Base-by-base conservation (phyloP, 2,113 vertebrate genomes). In the Typhlomys cinereus region DNA sequence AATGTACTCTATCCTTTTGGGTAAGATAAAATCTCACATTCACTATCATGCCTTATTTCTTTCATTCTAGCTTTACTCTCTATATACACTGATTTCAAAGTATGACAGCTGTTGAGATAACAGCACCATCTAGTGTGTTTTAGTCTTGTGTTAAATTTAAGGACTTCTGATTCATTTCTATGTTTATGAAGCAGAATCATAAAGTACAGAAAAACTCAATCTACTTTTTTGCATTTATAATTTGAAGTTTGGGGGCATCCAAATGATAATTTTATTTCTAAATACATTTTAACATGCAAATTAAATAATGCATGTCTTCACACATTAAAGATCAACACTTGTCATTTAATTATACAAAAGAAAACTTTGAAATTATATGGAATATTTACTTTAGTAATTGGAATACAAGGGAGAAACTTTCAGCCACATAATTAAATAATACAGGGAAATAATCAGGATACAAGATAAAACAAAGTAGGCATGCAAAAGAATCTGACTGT, bases 81-180 rank as follows among this genome's bases (percentile, higher is more conserved):
- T 66, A 62, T 57, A 46, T 50, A 54, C 25, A 41, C 7, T 31
- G 34, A 6, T 83, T 92, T 50, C 44, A 66, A 18, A 7, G 7
- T 4, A 34, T 10, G 86, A 3, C 5, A 73, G 96, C 95, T 94
- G 2, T 96, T 96, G 88, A 95, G 95, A 96, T 96, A 96, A 97
- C 85, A 98, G 97, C 97, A 97, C 98, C 98, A 98, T 92, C 98
- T 98, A 98, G 97, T 73, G 98, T 96, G 96, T 84, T 89, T 64
- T 71, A 50, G 50, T 85, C 91, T 85, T 50, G 62, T 23, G 12
- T 54, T 67, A 80, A 85, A 17, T 83, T 85, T 66, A 50, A 71
- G 54, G 48, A 10, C 0, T 64, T 52, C 23, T 57, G 0, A 66
- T 90, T 89, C 95, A 69, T n/a, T 92, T 80, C 69, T 61, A 27